A percentile compares a stretch with the other conserved stretches of the same genome.
phyloP scores from a whole-genome alignment of 2,797 vertebrate genomes.

The Artibeus jamaicensis region DNA sequence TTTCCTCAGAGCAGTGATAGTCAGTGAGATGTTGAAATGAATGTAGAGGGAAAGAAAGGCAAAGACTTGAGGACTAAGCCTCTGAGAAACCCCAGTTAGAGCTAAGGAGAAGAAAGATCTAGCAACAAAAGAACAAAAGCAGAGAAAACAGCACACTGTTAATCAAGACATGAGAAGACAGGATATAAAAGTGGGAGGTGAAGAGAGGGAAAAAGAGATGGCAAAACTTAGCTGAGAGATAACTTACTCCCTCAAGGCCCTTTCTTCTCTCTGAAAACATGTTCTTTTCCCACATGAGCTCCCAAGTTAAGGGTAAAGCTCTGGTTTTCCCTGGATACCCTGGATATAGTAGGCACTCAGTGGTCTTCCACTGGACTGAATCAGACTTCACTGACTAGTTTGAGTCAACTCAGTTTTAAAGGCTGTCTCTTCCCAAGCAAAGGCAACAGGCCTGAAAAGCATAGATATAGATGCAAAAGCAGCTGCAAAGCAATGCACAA shows the following conservation, averaged over 20 bases:
- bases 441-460: background rate
- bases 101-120: background rate
- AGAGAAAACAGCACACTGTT: background rate
- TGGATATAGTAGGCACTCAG: background rate
- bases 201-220: background rate
- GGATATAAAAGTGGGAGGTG: background rate
- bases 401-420: background rate
- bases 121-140: background rate
- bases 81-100: background rate
- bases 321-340: background rate
- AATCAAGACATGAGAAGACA: background rate
- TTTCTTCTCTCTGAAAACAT: background rate
- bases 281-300: background rate
- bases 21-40: background rate
- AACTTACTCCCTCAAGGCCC: background rate
- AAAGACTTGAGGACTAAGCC: background rate
- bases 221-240: background rate
- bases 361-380: background rate
- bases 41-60: background rate
- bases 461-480: background rate
- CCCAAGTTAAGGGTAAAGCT: background rate
- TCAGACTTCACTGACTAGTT: background rate
- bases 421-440: background rate
- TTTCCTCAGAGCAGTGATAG: background rate
- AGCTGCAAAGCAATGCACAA: background rate